Base-by-base conservation (phyloP, 2,888 invertebrate species). In the Leucophenga montana region DNA sequence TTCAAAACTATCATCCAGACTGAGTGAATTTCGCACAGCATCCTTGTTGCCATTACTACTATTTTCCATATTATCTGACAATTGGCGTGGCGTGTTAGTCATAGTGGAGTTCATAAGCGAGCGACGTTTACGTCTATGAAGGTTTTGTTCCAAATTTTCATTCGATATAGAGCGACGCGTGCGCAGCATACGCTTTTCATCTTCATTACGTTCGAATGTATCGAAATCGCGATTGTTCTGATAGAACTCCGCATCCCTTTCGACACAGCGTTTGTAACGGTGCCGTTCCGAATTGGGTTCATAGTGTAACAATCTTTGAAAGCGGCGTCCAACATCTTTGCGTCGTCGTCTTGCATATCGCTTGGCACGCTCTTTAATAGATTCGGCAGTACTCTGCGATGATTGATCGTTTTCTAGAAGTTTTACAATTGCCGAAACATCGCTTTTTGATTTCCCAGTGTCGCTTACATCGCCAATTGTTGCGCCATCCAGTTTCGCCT, bases 21-120 rank as follows among this genome's bases (percentile, higher is more conserved):
- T 66, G 5, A 73, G 33, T 9, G 76, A 27, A 27, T 27, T 27
- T 27, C 27, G 27, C 4, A n/a, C n/a, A n/a, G n/a, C 4, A 0
- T 67, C 77, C 54, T 69, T 76, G 4, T 73, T 74, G 39, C n/a
- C 73, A 68, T 83, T 83, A 4, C 77, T 80, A 65, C 77, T 78
- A 72, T 85, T 84, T 33, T 77, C 79, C 6, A 75, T 73, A 0
- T 74, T 76, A 14, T 80, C 79, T 5, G 77, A 4, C 8, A 68
- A 13, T 8, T 59, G 72, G 39, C 39, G 11, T 39, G 39, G 9
- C 8, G 39, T 39, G 39, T 5, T 39, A 6, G 50, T 11, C n/a
- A n/a, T 50, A 16, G 3, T 18, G 16, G 50, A 3, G 9, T 18
- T 2, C 8, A 6, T 16, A 13, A 18, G 50, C 50, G 50, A 50